Evolutionary conservation across 2,888 invertebrate genomes (phyloP), one percentile per base, ranked within the genome.

Genomic region (Amphipyra tragopoginis): DNA sequence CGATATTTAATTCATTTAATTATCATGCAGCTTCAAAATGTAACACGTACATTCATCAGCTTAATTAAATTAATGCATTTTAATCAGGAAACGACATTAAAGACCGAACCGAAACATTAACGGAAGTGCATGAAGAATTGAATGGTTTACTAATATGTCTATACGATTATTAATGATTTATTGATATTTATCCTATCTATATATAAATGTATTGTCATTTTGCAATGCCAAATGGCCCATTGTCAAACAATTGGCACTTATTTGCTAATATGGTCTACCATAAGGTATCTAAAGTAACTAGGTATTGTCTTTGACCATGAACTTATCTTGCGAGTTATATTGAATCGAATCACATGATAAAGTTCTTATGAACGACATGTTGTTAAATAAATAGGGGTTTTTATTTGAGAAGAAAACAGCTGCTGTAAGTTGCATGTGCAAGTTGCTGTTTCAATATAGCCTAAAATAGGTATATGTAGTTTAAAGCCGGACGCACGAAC

Each of bases 201-300:
- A 59, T 53, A 21, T 45, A 57, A 29, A 48, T 48, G 60, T 39
- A 59, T 14, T 42, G 39, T 50, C 42, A 72, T 77, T 81, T 75
- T 68, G 81, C 81, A 72, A 47, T 70, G 70, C 72, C 69, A 75
- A 81, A 81, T 80, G 71, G 52, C 48, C 81, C 52, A 80, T 82
- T 74, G 69, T 62, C 60, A 53, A 48, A 26, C 34, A 62, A 82
- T 73, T 51, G 59, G 51, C 49, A 61, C 47, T 65, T 69, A 67
- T 68, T 59, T 5, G 72, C 71, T 42, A 65, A 69, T 47, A 54
- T 33, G 64, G 78, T 42, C 26, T 51, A 67, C 76, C 71, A 78
- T 75, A 43, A 54, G 58, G 26, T 62, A 57, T 69, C 56, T 65
- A 53, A 51, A 40, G 34, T 34, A 40, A 39, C 13, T 52, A 45